phyloP scores from a whole-genome alignment of 2,888 invertebrate genomes.

The Drosophila paucipuncta region DNA sequence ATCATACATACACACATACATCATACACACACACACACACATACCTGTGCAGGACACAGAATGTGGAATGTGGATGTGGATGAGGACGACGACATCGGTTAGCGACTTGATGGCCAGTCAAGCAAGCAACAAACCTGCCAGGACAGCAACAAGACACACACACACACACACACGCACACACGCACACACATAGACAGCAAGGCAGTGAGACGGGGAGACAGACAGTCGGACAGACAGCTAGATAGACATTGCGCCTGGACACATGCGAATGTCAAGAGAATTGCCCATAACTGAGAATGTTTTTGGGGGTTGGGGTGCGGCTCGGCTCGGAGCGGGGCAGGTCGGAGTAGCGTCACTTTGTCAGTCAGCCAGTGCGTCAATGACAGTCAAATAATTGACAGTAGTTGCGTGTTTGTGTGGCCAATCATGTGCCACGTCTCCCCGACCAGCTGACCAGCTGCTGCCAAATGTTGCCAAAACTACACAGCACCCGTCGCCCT shows the following conservation, averaged over 20 bases:
- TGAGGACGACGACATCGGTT: slow-evolving; percentile 62
- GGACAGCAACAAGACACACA: slow-evolving; percentile 49
- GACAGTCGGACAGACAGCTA: slow-evolving; percentile 28
- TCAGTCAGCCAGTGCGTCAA: slow-evolving; percentile 76
- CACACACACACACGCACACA: slow-evolving; percentile 22
- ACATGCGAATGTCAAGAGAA: slow-evolving; percentile 76
- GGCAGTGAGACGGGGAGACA: not conserved
- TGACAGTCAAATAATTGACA: slow-evolving; percentile 83
- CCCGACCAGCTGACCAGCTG: slow-evolving; percentile 50
- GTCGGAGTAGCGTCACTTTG: slow-evolving; percentile 51
- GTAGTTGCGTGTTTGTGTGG: slow-evolving; percentile 83
- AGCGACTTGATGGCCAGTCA: slow-evolving; percentile 79
- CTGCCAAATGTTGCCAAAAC: slow-evolving; percentile 38
- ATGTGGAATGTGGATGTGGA: slow-evolving; percentile 15
- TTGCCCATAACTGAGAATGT: slow-evolving; percentile 64
- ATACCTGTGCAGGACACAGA: slow-evolving; percentile 57
- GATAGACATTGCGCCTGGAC: slow-evolving; percentile 54
- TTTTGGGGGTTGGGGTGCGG: not conserved
- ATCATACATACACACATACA: slow-evolving; percentile 24
- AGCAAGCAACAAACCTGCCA: slow-evolving; percentile 65
- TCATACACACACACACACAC: slow-evolving; percentile 18
- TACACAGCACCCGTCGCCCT: not conserved
- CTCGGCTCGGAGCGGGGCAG: not conserved
- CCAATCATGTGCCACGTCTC: slow-evolving; percentile 70
- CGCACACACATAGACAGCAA: slow-evolving; percentile 10